phyloP scores from a whole-genome alignment of 2,113 vertebrate species.

The Tor tambroides region DNA sequence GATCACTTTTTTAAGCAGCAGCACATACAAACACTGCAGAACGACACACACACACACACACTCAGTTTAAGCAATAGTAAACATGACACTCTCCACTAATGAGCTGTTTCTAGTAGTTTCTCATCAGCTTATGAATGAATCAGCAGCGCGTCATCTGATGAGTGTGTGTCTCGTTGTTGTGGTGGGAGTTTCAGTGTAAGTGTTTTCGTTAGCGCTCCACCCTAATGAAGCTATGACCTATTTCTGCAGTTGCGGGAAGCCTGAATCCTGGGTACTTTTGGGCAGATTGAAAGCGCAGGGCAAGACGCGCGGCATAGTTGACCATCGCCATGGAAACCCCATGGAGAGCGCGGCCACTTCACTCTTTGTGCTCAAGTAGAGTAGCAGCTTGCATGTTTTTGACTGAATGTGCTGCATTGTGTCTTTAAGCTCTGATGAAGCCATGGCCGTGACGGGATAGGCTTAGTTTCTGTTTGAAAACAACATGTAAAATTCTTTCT shows the following conservation, averaged over 20 bases:
- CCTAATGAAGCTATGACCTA: slow-evolving; percentile 61
- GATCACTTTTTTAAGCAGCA: not conserved
- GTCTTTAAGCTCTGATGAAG: not conserved
- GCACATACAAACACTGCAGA: not conserved
- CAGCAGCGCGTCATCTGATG: not conserved
- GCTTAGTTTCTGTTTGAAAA: slow-evolving; percentile 20
- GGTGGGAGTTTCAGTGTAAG: not conserved
- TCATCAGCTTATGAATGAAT: slow-evolving; percentile 8
- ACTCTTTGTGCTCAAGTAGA: slow-evolving; percentile 68
- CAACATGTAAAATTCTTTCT: not conserved
- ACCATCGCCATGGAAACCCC: slow-evolving; percentile 70
- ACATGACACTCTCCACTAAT: not conserved
- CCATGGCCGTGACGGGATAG: not conserved
- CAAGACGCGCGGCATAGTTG: slow-evolving; percentile 68
- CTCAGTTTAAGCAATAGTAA: not conserved
- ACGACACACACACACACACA: not conserved
- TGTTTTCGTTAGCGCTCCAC: slow-evolving; percentile 7
- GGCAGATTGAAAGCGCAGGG: slow-evolving; percentile 50
- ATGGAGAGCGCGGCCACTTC: slow-evolving; percentile 65
- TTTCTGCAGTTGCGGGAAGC: slow-evolving; percentile 69
- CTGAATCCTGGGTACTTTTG: slow-evolving; percentile 54
- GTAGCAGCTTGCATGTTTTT: slow-evolving; percentile 66
- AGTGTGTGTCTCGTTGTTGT: slow-evolving; percentile 4
- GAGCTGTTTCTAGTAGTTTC: not conserved
- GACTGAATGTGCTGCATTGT: slow-evolving; percentile 48